Base-by-base conservation (phyloP, 2,888 invertebrate species). In the Tinea trinotella region DNA sequence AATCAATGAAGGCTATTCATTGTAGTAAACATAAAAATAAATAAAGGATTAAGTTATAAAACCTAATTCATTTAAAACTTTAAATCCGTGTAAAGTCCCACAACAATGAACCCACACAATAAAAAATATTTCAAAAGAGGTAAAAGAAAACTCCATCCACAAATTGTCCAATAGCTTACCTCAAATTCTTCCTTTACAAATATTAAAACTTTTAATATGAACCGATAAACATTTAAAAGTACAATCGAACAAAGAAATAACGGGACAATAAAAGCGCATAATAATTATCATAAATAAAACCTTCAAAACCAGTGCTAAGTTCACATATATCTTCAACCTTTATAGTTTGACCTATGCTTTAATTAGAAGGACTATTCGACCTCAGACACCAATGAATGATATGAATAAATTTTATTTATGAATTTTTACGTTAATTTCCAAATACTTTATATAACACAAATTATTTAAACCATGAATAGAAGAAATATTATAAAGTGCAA, bases 271-370 rank as follows among this genome's bases (percentile, higher is more conserved):
- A 50, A 50, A 50, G 22, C 50, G 50, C 50, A 50, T 50, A 50
- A 50, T 50, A 50, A 50, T 50, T 50, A 50, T 50, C 50, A 24
- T 50, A 50, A 50, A 50, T 50, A 50, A 24, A 50, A 12, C 22
- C 24, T 24, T 50, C 50, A 50, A 50, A 50, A 24, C 12, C 50
- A 50, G 50, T 7, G 40, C 40, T 13, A 40, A 6, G 40, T 12
- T n/a, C 15, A 40, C 7, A 30, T 30, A 7, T 10, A n/a, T 30
- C 7, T 30, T 30, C n/a, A n/a, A 30, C 30, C 3, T 30, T 30
- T 30, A 30, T 4, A 30, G 3, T 30, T 30, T 30, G 30, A 30
- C 30, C 30, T 30, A n/a, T n/a, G n/a, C 4, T 30, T 30, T 30
- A n/a, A 30, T 10, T 30, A 30, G 7, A 22, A 22, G n/a, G 30